Evolutionary conservation across 2,113 vertebrate genomes (phyloP).

Genomic region (Onychostruthus taczanowskii): DNA sequence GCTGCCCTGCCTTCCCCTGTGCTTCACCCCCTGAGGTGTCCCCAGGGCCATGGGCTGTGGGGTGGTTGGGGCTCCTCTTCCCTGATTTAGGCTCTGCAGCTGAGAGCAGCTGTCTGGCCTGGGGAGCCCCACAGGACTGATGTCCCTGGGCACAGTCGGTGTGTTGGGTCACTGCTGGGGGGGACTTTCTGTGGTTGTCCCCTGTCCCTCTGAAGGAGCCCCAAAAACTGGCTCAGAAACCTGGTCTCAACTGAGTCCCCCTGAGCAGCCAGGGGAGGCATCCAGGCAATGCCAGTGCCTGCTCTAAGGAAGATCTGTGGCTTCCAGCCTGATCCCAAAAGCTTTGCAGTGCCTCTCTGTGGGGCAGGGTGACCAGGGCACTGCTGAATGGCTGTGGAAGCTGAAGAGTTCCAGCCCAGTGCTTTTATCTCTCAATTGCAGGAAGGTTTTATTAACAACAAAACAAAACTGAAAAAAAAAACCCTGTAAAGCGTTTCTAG

Average conservation of each 20-base stretch:
- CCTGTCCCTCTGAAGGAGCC: background rate
- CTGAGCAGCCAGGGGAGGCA: background rate
- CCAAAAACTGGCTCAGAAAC: background rate
- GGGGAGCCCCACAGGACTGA: background rate
- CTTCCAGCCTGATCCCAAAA: background rate
- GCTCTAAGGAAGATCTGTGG: background rate
- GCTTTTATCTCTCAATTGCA: constrained; percentile 11
- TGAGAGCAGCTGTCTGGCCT: background rate
- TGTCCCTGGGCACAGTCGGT: background rate
- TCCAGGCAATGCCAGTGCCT: background rate
- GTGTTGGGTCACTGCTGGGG: background rate
- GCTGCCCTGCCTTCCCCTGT: background rate
- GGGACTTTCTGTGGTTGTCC: background rate
- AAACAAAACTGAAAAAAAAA: background rate
- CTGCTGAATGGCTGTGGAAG: background rate
- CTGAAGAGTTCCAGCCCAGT: background rate
- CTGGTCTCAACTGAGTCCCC: background rate
- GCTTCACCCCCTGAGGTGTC: background rate
- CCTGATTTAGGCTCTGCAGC: background rate
- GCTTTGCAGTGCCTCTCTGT: background rate
- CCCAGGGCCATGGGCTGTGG: rapidly evolving
- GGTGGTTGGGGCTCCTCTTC: background rate
- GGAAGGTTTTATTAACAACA: constrained; percentile 46
- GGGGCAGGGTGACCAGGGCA: background rate
- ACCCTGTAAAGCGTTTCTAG: background rate